These are phyloP conservation scores for Lasioglossum villosulum DNA, from an alignment of 2,888 invertebrate species.

Conservation along the genomic window DNA sequence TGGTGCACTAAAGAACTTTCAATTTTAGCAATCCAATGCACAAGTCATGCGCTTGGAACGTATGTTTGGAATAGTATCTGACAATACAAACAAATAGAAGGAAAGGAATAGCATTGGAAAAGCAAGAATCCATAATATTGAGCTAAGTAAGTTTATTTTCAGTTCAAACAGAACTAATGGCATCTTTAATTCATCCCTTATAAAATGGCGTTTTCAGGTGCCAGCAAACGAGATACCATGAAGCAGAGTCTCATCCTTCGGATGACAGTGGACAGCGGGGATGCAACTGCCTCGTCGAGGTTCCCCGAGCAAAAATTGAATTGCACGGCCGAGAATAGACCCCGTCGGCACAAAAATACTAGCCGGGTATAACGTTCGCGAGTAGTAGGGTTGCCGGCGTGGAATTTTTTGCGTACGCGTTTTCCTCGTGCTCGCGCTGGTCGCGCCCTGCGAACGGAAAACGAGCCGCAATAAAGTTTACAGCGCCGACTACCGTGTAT, in stretches of 20 bases:
- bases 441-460: slow-evolving; percentile 31
- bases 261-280: not conserved
- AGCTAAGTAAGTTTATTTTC: not conserved
- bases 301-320: slow-evolving; percentile 2
- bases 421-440: slow-evolving; percentile 29
- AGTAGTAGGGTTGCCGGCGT: slow-evolving; percentile 34
- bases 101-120: not conserved
- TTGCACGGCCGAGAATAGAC: slow-evolving; percentile 37
- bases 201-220: not conserved
- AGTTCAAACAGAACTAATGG: not conserved
- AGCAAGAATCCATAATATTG: not conserved
- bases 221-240: not conserved
- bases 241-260: not conserved
- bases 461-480: slow-evolving; percentile 58
- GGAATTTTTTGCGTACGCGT: slow-evolving; percentile 41
- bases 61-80: not conserved
- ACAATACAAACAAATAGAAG: not conserved
- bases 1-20: not conserved
- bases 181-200: not conserved
- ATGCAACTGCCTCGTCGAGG: not conserved
- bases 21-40: not conserved
- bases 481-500: slow-evolving; percentile 45
- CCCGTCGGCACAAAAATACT: slow-evolving; percentile 39
- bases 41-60: not conserved
- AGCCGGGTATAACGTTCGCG: not conserved